phyloP scores from a whole-genome alignment of 1,140 invertebrate genomes.

The Grapholita molesta region DNA sequence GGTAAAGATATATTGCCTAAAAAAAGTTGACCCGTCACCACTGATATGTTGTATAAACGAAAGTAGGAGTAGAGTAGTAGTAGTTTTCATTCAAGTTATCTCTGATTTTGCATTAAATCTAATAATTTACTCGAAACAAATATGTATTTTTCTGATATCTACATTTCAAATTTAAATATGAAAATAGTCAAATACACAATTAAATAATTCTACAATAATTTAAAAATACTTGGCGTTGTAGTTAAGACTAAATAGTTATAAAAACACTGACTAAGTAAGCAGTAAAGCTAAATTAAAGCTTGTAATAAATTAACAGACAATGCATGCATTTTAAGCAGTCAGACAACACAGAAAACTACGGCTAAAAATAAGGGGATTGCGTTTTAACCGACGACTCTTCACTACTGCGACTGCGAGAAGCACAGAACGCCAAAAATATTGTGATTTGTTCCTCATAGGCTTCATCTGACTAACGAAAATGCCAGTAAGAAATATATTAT shows the following conservation, averaged over 20 bases:
- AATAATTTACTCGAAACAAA: too few relatives aligned
- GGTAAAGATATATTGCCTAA: too few relatives aligned
- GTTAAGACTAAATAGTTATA: background rate
- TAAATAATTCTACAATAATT: background rate
- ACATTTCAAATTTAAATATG: too few relatives aligned
- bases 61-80: too few relatives aligned
- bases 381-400: background rate
- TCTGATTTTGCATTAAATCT: too few relatives aligned
- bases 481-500: background rate
- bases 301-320: background rate
- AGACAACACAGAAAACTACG: background rate
- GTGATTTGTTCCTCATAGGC: background rate
- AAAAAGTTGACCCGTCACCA: too few relatives aligned
- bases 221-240: background rate
- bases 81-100: too few relatives aligned
- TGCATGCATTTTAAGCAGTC: background rate
- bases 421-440: background rate
- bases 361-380: background rate
- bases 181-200: too few relatives aligned
- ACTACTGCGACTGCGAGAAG: background rate
- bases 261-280: background rate
- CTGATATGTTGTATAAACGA: too few relatives aligned
- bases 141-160: too few relatives aligned
- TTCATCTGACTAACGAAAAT: background rate
- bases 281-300: background rate